phyloP scores from a whole-genome alignment of 2,888 invertebrate genomes.

The Caenorhabditis sp. region DNA sequence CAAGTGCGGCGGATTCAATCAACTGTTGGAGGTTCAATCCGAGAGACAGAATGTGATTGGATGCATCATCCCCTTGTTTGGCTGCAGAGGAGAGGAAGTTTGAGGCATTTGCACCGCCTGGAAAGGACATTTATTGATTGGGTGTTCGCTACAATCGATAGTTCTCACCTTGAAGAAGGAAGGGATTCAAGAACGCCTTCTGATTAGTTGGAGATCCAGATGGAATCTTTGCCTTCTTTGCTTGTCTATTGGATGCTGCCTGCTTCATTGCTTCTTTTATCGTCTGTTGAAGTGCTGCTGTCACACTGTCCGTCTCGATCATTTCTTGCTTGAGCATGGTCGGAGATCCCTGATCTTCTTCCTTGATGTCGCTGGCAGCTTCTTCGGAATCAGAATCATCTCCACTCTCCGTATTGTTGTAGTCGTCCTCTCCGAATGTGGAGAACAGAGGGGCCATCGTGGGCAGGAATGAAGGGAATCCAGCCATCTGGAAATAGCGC shows the following conservation, averaged over 20 bases:
- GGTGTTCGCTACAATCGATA: background rate
- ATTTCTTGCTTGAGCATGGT: slow-evolving; percentile 55
- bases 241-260: slow-evolving; percentile 75
- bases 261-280: slow-evolving; percentile 79
- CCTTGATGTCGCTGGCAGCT: slow-evolving; percentile 64
- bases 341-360: slow-evolving; percentile 57
- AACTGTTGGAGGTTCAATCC: slow-evolving; percentile 75
- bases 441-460: slow-evolving; percentile 75
- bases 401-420: slow-evolving; percentile 71
- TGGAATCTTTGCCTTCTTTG: slow-evolving; percentile 56
- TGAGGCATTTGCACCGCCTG: slow-evolving; percentile 72
- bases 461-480: slow-evolving; percentile 71
- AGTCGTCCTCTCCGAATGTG: slow-evolving; percentile 74
- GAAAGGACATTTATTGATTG: slow-evolving; percentile 18
- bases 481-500: slow-evolving; percentile 51
- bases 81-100: slow-evolving; percentile 60
- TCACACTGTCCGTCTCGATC: slow-evolving; percentile 40
- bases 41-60: slow-evolving; percentile 67
- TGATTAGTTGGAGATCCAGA: slow-evolving; percentile 13
- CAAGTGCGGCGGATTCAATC: slow-evolving; percentile 71
- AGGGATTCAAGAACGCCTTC: slow-evolving; percentile 69
- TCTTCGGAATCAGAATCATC: slow-evolving; percentile 75
- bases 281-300: slow-evolving; percentile 73
- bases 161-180: slow-evolving; percentile 71
- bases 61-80: slow-evolving; percentile 69